phyloP scores from a whole-genome alignment of 1,140 invertebrate species.

The Cephus cinctus region DNA sequence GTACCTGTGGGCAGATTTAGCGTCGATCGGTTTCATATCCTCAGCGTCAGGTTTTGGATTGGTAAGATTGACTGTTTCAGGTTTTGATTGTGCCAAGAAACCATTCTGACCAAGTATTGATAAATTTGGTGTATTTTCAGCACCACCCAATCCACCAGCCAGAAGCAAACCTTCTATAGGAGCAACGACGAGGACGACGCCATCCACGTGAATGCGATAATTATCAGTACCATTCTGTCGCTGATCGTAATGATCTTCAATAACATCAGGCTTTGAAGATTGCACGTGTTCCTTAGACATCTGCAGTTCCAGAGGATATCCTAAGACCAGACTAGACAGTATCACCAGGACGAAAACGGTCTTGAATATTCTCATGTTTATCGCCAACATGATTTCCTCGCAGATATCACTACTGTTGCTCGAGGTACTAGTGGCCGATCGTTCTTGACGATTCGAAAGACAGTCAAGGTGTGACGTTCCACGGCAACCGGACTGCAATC shows the following conservation, averaged over 20 bases:
- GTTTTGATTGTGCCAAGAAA: constrained; percentile 8
- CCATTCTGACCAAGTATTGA: neutral
- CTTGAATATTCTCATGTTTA: constrained; percentile 44
- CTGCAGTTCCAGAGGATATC: neutral
- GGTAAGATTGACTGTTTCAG: constrained; percentile 1
- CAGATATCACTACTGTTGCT: no score
- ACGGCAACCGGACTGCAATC: constrained; percentile 14
- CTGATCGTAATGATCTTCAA: constrained; percentile 61
- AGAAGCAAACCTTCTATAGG: constrained; percentile 59
- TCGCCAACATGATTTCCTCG: constrained; percentile 20
- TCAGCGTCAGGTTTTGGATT: neutral
- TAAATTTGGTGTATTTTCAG: constrained; percentile 19
- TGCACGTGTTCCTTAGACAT: neutral
- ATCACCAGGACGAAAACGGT: constrained; percentile 24
- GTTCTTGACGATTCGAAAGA: constrained; percentile 25
- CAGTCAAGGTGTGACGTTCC: constrained; percentile 26
- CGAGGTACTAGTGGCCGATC: no score
- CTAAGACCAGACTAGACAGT: neutral
- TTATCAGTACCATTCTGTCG: constrained; percentile 71
- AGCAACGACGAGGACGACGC: constrained; percentile 63
- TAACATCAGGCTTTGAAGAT: neutral
- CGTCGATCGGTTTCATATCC: neutral
- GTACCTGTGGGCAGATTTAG: constrained; percentile 9
- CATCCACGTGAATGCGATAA: constrained; percentile 65
- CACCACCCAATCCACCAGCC: constrained; percentile 29